Conservation (phyloP, 2,113 vertebrate species). For the pig (Sus scrofa) region DNA sequence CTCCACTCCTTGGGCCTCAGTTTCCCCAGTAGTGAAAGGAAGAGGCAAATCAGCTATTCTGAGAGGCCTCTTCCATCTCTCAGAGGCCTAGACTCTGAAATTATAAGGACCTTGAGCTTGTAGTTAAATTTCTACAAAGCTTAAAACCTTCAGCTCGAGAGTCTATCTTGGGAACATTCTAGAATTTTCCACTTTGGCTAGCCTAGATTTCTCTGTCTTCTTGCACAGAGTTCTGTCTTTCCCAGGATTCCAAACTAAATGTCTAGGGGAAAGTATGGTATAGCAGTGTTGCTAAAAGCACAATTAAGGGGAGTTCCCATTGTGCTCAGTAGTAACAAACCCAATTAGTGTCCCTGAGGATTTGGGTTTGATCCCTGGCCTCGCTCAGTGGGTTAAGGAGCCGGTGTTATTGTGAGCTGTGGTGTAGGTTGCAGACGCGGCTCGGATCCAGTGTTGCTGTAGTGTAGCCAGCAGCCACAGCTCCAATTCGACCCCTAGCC, state of each 20-base stretch:
- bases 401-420: too few species aligned
- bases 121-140: neutral
- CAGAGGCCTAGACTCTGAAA: neutral
- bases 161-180: constrained; percentile 36
- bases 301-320: neutral
- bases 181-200: constrained; percentile 9
- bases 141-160: neutral
- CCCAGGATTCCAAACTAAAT: neutral
- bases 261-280: neutral
- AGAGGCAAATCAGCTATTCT: neutral
- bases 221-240: neutral
- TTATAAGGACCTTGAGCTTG: neutral
- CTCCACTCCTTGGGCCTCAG: neutral
- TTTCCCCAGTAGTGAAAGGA: constrained; percentile 24
- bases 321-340: too few species aligned
- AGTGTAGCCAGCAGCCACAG: too few species aligned
- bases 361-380: too few species aligned
- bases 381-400: too few species aligned
- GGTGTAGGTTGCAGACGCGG: too few species aligned
- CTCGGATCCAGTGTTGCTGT: too few species aligned
- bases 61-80: neutral
- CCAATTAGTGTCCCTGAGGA: too few species aligned
- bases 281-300: neutral
- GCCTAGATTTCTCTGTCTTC: neutral
- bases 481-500: too few species aligned